Percentiles rank a stretch among this genome's conserved stretches.
Conservation (phyloP, 2,113 vertebrate genomes). For the Quiscalus mexicanus region DNA sequence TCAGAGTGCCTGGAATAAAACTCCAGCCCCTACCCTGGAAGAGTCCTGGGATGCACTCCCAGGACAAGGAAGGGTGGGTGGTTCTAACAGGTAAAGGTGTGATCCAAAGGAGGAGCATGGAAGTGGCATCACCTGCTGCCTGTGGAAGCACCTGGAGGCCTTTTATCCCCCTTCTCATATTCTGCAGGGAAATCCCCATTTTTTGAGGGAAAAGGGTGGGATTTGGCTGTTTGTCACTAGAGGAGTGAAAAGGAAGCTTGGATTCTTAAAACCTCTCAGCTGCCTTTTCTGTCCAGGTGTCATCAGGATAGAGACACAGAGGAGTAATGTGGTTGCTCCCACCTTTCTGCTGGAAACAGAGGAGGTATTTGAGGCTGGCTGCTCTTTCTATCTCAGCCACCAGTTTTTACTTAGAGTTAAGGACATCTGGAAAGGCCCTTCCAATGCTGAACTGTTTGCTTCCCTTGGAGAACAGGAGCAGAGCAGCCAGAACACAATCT, state of each 20-base stretch:
- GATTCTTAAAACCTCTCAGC: not conserved
- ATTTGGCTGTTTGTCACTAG: not conserved
- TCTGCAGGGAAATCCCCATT: not conserved
- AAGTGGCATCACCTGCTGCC: not conserved
- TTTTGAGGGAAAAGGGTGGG: not conserved
- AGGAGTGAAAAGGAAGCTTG: not conserved
- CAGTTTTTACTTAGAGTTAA: not conserved
- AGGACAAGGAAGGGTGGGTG: not conserved
- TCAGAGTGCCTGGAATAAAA: not conserved
- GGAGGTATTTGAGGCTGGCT: not conserved
- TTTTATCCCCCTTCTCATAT: not conserved
- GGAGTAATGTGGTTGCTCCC: accelerated
- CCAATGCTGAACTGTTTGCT: not conserved
- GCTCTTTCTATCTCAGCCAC: not conserved
- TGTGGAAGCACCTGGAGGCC: not conserved
- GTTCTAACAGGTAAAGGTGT: not conserved
- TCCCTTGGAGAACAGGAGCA: not conserved
- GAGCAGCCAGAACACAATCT: not conserved
- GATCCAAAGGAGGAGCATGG: not conserved
- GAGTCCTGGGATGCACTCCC: accelerated
- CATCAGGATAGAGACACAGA: not conserved
- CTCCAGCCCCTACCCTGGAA: not conserved
- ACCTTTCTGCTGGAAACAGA: not conserved
- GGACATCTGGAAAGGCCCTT: not conserved
- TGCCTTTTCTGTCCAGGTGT: not conserved